Percentiles rank a stretch among this genome's conserved stretches.
phyloP scores from a whole-genome alignment of 64 coral and sea anemone genomes.

The Pocillopora damicornis region DNA sequence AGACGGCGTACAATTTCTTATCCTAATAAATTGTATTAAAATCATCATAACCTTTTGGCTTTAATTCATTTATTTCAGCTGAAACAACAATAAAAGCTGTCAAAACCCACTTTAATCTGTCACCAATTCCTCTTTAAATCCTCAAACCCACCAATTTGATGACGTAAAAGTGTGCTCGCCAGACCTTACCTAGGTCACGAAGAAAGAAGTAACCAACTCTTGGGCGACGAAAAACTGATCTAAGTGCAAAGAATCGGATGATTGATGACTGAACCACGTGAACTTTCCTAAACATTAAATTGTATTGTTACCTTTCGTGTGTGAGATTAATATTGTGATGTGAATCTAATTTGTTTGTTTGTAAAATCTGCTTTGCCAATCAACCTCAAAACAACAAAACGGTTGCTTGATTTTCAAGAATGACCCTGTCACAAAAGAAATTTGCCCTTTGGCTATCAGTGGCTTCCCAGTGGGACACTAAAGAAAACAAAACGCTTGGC shows the following conservation, averaged over 20 bases:
- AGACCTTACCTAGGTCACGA: not conserved
- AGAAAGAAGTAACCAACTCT: not conserved
- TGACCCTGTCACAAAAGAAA: constrained; percentile 1
- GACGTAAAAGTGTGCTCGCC: not conserved
- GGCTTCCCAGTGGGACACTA: not conserved
- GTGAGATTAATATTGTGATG: not conserved
- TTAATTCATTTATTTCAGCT: not conserved
- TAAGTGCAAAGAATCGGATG: not conserved
- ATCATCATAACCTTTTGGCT: no score
- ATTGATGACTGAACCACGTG: not conserved
- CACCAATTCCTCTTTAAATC: not conserved
- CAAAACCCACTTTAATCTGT: not conserved
- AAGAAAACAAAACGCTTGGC: not conserved
- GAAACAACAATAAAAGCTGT: not conserved
- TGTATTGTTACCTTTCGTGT: not conserved
- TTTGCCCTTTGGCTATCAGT: not conserved
- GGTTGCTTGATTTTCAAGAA: not conserved
- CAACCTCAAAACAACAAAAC: constrained; percentile 7
- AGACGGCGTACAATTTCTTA: no score
- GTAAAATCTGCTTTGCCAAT: not conserved
- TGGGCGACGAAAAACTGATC: not conserved
- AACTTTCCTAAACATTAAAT: not conserved
- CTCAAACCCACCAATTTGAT: constrained; percentile 13
- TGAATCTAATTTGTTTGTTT: constrained; percentile 20
- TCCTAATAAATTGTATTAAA: no score